Percentiles rank a stretch among this genome's conserved stretches.
Conservation (phyloP, 2,113 vertebrate species). For the rabbit (Oryctolagus cuniculus) region mOryCun1.1 NC_091442.1:41609001-41609500, state of each 20-base stretch:
- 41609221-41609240: background rate
- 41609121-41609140: background rate
- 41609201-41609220: background rate
- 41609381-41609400: background rate
- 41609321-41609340: background rate
- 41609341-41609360: background rate
- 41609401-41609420: background rate
- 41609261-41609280: background rate
- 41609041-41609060: background rate
- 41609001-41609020: background rate
- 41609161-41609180: background rate
- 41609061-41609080: background rate
- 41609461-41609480: too few relatives aligned
- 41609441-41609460: too few relatives aligned
- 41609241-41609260: constrained; percentile 14
- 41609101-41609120: background rate
- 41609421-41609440: too few relatives aligned
- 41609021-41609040: background rate
- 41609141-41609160: background rate
- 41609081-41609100: accelerated
- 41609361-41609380: background rate
- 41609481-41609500: too few relatives aligned
- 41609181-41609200: background rate
- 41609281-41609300: background rate
- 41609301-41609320: background rate